Conservation (phyloP, 2,797 vertebrate species). For the Micropoecilia bifurca region DNA sequence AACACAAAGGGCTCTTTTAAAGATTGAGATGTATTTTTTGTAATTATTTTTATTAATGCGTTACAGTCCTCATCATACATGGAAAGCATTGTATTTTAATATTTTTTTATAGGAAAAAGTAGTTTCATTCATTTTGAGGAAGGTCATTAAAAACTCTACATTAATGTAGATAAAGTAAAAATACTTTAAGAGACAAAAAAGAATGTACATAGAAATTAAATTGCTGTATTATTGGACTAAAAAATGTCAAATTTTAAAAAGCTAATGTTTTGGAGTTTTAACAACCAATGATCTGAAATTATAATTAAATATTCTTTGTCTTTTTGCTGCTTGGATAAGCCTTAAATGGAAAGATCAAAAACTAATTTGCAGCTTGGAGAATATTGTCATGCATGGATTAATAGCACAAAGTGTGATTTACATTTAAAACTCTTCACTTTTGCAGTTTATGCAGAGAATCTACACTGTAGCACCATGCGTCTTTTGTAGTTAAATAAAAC, state of each 20-base stretch:
- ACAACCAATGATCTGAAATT: neutral
- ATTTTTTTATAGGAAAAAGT: neutral
- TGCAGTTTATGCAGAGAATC: neutral
- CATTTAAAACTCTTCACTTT: neutral
- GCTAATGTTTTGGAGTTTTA: neutral
- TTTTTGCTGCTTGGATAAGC: neutral
- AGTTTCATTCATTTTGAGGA: neutral
- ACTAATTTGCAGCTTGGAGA: neutral
- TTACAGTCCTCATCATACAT: neutral
- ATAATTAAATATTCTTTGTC: neutral
- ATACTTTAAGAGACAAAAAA: neutral
- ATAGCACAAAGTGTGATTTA: neutral
- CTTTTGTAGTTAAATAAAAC: neutral
- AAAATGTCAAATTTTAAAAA: neutral
- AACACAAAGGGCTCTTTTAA: neutral
- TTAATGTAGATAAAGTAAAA: too few relatives aligned
- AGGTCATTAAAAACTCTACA: neutral
- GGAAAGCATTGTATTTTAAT: neutral
- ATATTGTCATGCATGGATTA: neutral
- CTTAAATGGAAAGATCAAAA: neutral
- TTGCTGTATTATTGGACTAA: neutral
- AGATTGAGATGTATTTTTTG: neutral
- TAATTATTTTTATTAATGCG: neutral
- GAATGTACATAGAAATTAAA: neutral
- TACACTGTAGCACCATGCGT: conserved; percentile 4